A percentile compares a stretch with the other conserved stretches of the same genome.
These are phyloP conservation scores for Jaculus jaculus DNA, from an alignment of 2,113 vertebrate species.

Conservation along the genomic window DNA sequence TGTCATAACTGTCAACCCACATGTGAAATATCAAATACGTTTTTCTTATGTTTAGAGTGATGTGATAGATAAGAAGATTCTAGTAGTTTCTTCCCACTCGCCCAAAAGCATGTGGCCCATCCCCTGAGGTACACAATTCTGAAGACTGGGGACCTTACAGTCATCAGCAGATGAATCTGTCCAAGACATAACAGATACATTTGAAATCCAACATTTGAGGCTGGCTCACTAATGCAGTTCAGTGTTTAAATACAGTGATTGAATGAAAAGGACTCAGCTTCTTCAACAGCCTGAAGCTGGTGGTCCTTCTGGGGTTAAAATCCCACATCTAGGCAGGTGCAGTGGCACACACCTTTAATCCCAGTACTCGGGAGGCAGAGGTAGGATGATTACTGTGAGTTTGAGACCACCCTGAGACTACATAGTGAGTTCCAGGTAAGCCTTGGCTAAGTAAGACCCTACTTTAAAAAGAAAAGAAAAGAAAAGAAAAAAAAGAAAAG, in stretches of 20 bases:
- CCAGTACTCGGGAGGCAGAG: too few species aligned
- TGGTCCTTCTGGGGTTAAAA: background rate
- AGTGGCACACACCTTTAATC: too few species aligned
- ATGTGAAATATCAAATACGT: slow-evolving; percentile 18
- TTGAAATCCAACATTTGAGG: background rate
- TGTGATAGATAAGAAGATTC: background rate
- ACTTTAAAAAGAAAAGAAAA: too few species aligned
- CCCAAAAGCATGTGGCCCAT: background rate
- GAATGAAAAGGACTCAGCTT: background rate
- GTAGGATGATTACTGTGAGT: too few species aligned
- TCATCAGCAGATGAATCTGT: background rate
- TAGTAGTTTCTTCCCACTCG: background rate
- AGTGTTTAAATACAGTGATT: background rate
- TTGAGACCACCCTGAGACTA: too few species aligned
- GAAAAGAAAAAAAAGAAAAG: too few species aligned
- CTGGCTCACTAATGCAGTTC: background rate
- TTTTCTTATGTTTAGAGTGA: background rate
- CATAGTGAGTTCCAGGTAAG: too few species aligned
- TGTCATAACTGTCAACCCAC: background rate
- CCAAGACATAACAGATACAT: background rate
- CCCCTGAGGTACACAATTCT: background rate
- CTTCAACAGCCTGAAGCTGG: background rate
- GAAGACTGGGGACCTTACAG: background rate
- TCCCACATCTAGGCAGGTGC: background rate
- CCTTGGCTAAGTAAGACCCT: too few species aligned